Evolutionary conservation across 2,888 invertebrate species (phyloP).

Genomic region (Pimpla rufipes): DNA sequence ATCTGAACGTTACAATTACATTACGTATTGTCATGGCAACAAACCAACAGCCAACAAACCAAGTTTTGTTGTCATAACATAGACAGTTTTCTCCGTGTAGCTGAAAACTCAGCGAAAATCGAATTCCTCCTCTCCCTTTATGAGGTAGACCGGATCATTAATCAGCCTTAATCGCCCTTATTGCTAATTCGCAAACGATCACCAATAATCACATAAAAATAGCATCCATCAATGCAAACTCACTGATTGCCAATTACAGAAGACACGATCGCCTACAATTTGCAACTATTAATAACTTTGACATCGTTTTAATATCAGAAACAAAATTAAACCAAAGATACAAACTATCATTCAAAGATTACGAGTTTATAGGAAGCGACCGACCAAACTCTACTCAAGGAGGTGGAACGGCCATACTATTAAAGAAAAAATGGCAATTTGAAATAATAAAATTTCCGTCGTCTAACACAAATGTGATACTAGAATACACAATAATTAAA

Average conservation of each 20-base stretch:
- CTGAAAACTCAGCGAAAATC: not conserved
- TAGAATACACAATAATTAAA: conserved; percentile 60
- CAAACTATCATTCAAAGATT: conserved; percentile 23
- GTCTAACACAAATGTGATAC: not conserved
- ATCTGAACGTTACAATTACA: too few species aligned
- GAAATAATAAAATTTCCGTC: not conserved
- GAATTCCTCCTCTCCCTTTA: conserved; percentile 23
- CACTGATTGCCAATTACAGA: conserved; percentile 6
- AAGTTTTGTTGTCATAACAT: too few species aligned
- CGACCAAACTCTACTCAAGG: conserved; percentile 33
- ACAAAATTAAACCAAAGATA: conserved; percentile 46
- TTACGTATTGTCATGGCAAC: too few species aligned
- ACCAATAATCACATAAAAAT: conserved; percentile 40
- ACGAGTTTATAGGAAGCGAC: conserved; percentile 24
- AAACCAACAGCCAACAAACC: too few species aligned
- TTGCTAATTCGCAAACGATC: not conserved
- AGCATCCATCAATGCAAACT: conserved; percentile 40
- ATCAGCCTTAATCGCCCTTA: not conserved
- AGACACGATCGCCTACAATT: conserved; percentile 31
- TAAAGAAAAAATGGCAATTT: conserved; percentile 37
- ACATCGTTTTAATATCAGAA: conserved; percentile 41
- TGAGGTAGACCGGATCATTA: not conserved
- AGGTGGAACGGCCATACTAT: conserved; percentile 67
- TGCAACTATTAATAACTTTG: not conserved
- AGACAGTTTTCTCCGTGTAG: too few species aligned